These are phyloP conservation scores for Micrasema minimum DNA, from an alignment of 1,140 invertebrate species.

Conservation along the genomic window DNA sequence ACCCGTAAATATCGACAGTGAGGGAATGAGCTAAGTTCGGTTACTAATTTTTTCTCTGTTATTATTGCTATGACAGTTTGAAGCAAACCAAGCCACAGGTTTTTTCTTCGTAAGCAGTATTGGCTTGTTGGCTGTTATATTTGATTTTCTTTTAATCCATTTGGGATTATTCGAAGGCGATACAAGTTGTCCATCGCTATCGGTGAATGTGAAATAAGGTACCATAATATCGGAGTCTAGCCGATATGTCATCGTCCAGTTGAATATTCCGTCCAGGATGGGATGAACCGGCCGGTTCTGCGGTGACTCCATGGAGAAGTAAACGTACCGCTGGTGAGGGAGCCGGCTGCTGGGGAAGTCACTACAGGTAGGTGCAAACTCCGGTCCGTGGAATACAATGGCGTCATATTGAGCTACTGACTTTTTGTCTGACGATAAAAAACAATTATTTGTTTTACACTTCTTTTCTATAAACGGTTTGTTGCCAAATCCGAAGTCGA, in stretches of 20 bases:
- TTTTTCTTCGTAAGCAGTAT: not conserved
- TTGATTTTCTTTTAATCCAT: conserved; percentile 5
- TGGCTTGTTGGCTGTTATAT: not conserved
- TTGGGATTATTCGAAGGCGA: conserved; percentile 49
- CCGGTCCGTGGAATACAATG: conserved; percentile 59
- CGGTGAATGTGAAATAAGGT: conserved; percentile 70
- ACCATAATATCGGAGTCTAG: conserved; percentile 72
- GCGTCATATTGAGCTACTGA: conserved; percentile 58
- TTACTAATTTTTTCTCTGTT: conserved; percentile 66
- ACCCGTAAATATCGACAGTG: conserved; percentile 76
- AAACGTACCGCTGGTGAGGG: conserved; percentile 44
- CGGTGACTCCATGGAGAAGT: conserved; percentile 54
- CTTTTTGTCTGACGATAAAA: conserved; percentile 35
- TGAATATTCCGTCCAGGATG: conserved; percentile 60
- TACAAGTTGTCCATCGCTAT: conserved; percentile 43
- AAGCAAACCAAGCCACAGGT: conserved; percentile 70
- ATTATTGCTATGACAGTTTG: conserved; percentile 69
- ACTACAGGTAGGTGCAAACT: conserved; percentile 52
- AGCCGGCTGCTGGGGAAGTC: conserved; percentile 15
- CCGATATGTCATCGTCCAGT: conserved; percentile 72
- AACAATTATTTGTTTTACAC: conserved; percentile 42
- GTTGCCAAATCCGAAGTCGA: conserved; percentile 39
- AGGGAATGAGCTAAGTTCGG: conserved; percentile 66
- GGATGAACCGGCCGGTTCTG: conserved; percentile 54
- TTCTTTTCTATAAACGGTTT: conserved; percentile 37